Percentiles rank a stretch among this genome's conserved stretches.
Evolutionary conservation across 2,888 invertebrate species (phyloP).

Genomic region (Hypomecis atomaria): DNA sequence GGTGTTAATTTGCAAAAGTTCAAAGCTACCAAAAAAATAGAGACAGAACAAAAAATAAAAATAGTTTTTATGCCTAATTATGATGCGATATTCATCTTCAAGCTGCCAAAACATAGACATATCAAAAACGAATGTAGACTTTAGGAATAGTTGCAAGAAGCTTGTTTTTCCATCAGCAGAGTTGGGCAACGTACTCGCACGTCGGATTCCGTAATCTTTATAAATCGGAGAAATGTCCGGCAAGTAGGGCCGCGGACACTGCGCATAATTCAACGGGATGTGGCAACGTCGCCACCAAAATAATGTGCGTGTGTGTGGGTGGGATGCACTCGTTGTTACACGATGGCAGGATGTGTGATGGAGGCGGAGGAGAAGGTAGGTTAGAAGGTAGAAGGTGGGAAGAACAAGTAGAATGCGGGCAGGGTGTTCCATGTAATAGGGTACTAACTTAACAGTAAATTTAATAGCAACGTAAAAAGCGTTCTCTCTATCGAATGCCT

Average conservation of each 20-base stretch:
- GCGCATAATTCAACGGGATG: conserved; percentile 68
- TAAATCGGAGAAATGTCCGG: conserved; percentile 54
- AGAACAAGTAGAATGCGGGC: too few relatives aligned
- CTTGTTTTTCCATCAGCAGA: conserved; percentile 14
- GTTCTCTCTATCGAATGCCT: too few relatives aligned
- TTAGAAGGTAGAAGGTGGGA: not conserved
- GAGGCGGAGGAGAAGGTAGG: conserved; percentile 14
- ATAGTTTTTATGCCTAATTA: too few relatives aligned
- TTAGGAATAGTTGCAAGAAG: not conserved
- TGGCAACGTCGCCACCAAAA: conserved; percentile 71
- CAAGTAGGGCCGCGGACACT: conserved; percentile 44
- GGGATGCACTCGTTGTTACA: conserved; percentile 66
- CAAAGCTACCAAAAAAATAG: too few relatives aligned
- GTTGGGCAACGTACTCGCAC: conserved; percentile 36
- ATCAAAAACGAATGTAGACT: not conserved
- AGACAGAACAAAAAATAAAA: too few relatives aligned
- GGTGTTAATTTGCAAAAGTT: too few relatives aligned
- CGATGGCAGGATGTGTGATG: conserved; percentile 34
- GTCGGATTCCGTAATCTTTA: conserved; percentile 54
- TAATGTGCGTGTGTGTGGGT: conserved; percentile 69
- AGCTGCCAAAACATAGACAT: too few relatives aligned
- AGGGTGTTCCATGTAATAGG: too few relatives aligned
- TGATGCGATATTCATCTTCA: too few relatives aligned
- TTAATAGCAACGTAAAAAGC: too few relatives aligned
- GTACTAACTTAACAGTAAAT: too few relatives aligned